Evolutionary conservation across 2,888 invertebrate species (phyloP).

Genomic region (Argynnis bischoffii): DNA sequence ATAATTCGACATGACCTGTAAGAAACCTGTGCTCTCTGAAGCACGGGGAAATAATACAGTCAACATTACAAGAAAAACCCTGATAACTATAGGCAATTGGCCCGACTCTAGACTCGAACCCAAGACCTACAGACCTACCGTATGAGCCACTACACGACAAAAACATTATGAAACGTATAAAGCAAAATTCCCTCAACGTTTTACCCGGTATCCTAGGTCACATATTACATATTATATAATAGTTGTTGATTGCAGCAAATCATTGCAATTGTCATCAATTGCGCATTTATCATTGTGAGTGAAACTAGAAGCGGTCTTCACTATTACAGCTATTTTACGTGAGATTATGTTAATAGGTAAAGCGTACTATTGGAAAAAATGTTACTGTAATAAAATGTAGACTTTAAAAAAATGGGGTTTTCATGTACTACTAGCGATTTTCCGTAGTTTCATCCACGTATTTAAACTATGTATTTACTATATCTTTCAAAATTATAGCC

Average conservation of each 20-base stretch:
- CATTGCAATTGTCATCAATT: constrained; percentile 60
- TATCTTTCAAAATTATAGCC: too few species aligned
- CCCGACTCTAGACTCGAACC: too few species aligned
- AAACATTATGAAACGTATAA: background rate
- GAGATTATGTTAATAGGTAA: constrained; percentile 41
- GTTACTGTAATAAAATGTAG: background rate
- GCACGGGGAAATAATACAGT: too few species aligned
- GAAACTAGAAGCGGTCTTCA: constrained; percentile 44
- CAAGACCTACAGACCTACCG: too few species aligned
- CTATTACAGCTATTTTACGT: constrained; percentile 40
- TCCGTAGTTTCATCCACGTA: too few species aligned
- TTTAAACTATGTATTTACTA: too few species aligned
- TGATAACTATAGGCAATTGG: too few species aligned
- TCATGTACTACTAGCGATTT: background rate
- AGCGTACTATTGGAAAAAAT: background rate
- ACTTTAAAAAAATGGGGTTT: background rate
- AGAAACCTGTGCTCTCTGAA: too few species aligned
- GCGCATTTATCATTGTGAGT: constrained; percentile 46
- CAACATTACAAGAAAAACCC: too few species aligned
- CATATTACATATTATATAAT: constrained; percentile 29
- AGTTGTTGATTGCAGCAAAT: constrained; percentile 54
- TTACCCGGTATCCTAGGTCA: constrained; percentile 29
- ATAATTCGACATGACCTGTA: too few species aligned
- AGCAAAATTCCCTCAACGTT: background rate
- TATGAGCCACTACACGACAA: background rate